phyloP scores from a whole-genome alignment of 2,888 invertebrate genomes.

The Crossocerus cetratus region DNA sequence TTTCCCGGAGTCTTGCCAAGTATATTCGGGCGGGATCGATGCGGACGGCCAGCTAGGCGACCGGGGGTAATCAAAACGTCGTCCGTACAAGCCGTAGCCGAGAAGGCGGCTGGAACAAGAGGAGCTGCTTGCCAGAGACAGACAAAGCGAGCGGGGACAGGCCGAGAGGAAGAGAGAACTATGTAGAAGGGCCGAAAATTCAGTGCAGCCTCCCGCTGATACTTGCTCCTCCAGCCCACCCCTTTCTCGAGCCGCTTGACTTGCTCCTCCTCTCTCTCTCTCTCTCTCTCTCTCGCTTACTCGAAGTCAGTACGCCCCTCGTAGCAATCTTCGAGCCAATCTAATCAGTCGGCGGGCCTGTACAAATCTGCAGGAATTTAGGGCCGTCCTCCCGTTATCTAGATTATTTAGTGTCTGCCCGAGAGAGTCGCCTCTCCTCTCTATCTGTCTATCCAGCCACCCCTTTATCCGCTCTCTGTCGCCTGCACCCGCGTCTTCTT shows the following conservation, averaged over 20 bases:
- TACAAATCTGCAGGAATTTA: conserved; percentile 66
- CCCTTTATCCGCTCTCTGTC: conserved; percentile 11
- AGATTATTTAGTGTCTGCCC: conserved; percentile 66
- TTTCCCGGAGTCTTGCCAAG: conserved; percentile 60
- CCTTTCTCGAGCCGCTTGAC: no score
- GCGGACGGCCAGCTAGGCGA: conserved; percentile 24
- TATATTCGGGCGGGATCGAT: conserved; percentile 47
- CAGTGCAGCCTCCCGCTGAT: conserved; percentile 16
- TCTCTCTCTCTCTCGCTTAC: background rate
- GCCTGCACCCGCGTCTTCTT: conserved; percentile 11
- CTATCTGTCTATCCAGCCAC: background rate
- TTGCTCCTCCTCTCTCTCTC: background rate
- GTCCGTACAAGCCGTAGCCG: conserved; percentile 33
- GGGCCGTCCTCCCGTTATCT: conserved; percentile 64
- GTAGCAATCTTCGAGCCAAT: conserved; percentile 57
- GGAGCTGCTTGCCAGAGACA: background rate
- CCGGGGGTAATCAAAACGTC: conserved; percentile 57
- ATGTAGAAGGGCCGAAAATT: conserved; percentile 47
- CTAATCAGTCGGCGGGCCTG: conserved; percentile 60
- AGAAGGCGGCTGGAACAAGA: conserved; percentile 13
- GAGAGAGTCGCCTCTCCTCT: conserved; percentile 45
- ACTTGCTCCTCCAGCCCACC: no score
- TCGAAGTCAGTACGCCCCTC: background rate
- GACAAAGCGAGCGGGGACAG: conserved; percentile 7
- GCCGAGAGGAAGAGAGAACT: background rate